Percentiles rank a stretch among this genome's conserved stretches.
phyloP scores from a whole-genome alignment of 2,113 vertebrate species.

The Ovis aries region DNA sequence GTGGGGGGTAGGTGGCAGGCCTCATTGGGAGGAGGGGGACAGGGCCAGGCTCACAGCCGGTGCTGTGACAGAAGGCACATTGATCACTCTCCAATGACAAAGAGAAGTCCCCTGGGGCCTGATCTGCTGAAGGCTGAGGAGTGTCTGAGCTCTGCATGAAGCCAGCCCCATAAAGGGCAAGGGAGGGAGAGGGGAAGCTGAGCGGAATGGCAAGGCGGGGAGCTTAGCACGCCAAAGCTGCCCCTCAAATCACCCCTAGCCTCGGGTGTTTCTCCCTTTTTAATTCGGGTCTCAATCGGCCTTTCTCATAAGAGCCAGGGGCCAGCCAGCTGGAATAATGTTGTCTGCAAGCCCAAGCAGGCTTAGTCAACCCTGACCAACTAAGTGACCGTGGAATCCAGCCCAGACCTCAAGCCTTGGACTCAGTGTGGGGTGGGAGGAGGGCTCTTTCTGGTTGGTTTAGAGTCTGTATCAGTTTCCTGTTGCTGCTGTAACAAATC shows the following conservation, averaged over 20 bases:
- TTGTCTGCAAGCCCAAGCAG: fast-evolving
- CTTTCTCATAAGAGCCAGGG: neutral
- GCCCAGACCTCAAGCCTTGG: neutral
- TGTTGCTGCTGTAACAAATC: neutral
- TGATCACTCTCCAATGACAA: neutral
- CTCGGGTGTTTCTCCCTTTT: neutral
- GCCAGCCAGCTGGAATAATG: neutral
- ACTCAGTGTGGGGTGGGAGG: neutral
- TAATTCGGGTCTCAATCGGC: neutral
- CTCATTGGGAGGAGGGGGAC: neutral
- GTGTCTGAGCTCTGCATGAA: neutral
- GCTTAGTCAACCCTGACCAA: fast-evolving
- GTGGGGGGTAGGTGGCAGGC: neutral
- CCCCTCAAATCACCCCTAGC: neutral
- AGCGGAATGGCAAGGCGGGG: neutral
- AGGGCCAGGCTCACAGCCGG: neutral
- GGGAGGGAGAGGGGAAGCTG: neutral
- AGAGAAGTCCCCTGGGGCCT: neutral
- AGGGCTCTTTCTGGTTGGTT: neutral
- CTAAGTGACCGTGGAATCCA: fast-evolving
- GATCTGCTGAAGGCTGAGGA: neutral
- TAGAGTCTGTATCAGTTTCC: neutral
- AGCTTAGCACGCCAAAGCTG: neutral
- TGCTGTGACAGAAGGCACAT: neutral
- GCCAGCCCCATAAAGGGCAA: neutral